Base-by-base conservation (phyloP, 2,888 invertebrate species). In the Hypena proboscidalis region DNA sequence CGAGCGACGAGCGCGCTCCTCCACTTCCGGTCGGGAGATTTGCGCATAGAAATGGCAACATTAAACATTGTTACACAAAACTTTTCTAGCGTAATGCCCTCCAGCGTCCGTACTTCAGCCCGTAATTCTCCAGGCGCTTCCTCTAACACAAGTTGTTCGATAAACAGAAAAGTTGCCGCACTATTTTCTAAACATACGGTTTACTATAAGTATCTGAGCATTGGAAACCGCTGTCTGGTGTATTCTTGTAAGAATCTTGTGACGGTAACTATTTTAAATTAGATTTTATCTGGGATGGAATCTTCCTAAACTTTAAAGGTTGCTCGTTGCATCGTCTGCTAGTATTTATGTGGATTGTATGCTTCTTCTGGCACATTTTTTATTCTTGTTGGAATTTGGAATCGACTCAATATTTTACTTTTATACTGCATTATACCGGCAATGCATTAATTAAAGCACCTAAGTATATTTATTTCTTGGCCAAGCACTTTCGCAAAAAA, bases 21-120 rank as follows among this genome's bases (percentile, higher is more conserved):
- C 59, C 50, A 69, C 79, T 83, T 88, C 89, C 88, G 85, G 74
- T 53, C 68, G 77, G 78, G 79, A 80, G 75, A 76, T 77, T 73
- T 74, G 58, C 84, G 90, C 90, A 90, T 90, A 90, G 77, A 87
- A 90, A 90, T 89, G 85, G 88, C 87, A 84, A 78, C 82, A 90
- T 90, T 90, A 90, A 66, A 77, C 76, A 87, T 90, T 90, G 88
- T 90, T 85, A 86, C 74, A 74, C 77, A 79, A 89, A 90, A 90
- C 81, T 90, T 90, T 85, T 70, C 69, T 73, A 75, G 80, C 77
- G 70, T 83, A 85, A 85, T 86, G 78, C 83, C 77, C 84, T 83
- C 77, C 74, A 75, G 71, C 73, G 64, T 69, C 68, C 73, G 77
- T 80, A 80, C 83, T 83, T 80, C 80, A 81, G 67, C 69, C 70